These are phyloP conservation scores for Alouatta palliata DNA, from an alignment of 2,113 vertebrate species.

Conservation along the genomic window DNA sequence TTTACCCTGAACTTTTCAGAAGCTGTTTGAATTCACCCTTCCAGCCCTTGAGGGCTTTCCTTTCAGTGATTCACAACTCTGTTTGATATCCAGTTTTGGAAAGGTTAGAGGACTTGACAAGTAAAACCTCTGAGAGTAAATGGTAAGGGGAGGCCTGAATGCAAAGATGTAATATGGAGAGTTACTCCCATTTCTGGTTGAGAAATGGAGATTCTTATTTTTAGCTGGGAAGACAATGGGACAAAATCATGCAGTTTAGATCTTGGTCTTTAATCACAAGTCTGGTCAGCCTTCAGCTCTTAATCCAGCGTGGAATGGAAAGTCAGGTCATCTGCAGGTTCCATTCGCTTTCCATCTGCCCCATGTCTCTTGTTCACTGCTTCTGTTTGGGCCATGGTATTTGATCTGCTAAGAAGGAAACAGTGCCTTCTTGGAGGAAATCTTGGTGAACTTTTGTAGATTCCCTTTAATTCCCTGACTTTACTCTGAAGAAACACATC, in stretches of 20 bases:
- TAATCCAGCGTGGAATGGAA: conserved; percentile 73
- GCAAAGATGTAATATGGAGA: neutral
- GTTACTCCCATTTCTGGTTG: neutral
- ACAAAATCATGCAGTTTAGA: conserved; percentile 41
- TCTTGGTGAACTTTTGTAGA: conserved; percentile 74
- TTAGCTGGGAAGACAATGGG: conserved; percentile 21
- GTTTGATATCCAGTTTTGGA: neutral
- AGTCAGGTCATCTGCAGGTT: conserved; percentile 44
- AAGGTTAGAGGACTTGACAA: conserved; percentile 38
- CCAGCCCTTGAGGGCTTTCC: neutral
- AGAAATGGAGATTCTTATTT: conserved; percentile 2
- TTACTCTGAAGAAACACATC: conserved; percentile 68
- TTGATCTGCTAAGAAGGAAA: conserved; percentile 43
- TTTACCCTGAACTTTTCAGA: conserved; percentile 36
- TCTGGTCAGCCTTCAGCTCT: conserved; percentile 76
- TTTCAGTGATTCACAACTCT: conserved; percentile 12
- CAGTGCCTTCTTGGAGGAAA: conserved; percentile 41
- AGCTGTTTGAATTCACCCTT: conserved; percentile 25
- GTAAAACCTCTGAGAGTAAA: neutral
- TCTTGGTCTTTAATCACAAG: conserved; percentile 85
- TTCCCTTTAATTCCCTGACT: conserved; percentile 79
- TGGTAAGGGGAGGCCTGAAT: neutral
- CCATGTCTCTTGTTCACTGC: neutral
- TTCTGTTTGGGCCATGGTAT: neutral
- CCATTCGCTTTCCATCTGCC: neutral